Evolutionary conservation across 1,140 invertebrate species (phyloP).

Genomic region (Ceratina japonica): DNA sequence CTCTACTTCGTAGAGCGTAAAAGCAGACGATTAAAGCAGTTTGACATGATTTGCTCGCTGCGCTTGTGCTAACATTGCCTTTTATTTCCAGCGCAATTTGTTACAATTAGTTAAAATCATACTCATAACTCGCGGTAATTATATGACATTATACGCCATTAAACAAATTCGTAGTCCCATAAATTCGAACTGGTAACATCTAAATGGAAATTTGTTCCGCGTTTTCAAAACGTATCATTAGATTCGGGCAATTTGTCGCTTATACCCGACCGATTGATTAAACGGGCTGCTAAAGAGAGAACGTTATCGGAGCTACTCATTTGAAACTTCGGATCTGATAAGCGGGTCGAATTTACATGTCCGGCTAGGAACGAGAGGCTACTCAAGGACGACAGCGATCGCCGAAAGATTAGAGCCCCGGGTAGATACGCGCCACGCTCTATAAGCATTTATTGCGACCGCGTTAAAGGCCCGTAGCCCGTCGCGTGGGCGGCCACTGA

Average conservation of each 20-base stretch:
- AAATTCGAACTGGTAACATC: too few relatives aligned
- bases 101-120: too few relatives aligned
- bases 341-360: conserved; percentile 1
- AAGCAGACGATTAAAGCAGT: too few relatives aligned
- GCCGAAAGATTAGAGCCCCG: conserved; percentile 34
- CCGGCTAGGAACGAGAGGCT: neutral
- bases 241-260: neutral
- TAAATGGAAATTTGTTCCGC: too few relatives aligned
- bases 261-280: neutral
- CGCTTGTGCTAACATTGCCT: too few relatives aligned
- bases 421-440: conserved; percentile 29
- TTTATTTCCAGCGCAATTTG: too few relatives aligned
- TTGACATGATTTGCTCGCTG: too few relatives aligned
- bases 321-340: neutral
- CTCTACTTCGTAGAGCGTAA: too few relatives aligned
- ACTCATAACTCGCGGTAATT: too few relatives aligned
- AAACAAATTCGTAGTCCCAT: too few relatives aligned
- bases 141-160: too few relatives aligned
- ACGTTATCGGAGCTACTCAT: neutral
- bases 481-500: conserved; percentile 61
- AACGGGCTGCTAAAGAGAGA: neutral
- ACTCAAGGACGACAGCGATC: conserved; percentile 35
- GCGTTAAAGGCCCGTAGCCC: conserved; percentile 49
- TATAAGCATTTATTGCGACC: conserved; percentile 46
- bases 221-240: too few relatives aligned